Base-by-base conservation (phyloP, 2,113 vertebrate genomes). In the Myodes glareolus region DNA sequence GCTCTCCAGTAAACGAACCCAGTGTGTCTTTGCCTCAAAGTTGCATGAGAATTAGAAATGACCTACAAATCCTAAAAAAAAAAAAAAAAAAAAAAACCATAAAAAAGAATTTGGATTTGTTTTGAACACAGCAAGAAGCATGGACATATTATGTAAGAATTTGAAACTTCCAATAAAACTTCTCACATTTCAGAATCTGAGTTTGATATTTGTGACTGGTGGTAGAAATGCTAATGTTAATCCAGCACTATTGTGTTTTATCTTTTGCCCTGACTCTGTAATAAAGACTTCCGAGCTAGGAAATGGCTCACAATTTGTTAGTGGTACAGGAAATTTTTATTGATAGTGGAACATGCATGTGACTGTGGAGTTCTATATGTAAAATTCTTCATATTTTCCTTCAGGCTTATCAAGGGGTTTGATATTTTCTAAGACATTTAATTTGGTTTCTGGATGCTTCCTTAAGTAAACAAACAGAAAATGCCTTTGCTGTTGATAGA, bases 331-430 rank as follows among this genome's bases (percentile, higher is more conserved):
- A 67, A 61, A 85, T 85, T 9, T 78, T 94, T 87, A 76, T 39
- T 55, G 36, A 85, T 90, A 25, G 25, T 70, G 80, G 45, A 91
- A 91, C 67, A 75, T 58, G 58, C 17, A 68, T 78, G 90, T 65
- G 47, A 89, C 50, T 72, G 23, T 61, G 55, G 80, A 91, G 0
- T 86, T 92, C 31, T 81, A 45, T 58, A 87, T 65, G 10, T 61
- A 45, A 36, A 85, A 94, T 91, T 92, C 11, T 89, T 90, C 55
- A 5, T 52, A 14, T 47, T 93, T 97, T 88, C 17, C 91, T 97
- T 84, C 14, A 94, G 25, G 12, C 93, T 96, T 85, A 72, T 23
- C 39, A n/a, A 95, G 27, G 88, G 50, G 52, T 13, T 90, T 90
- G 52, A 27, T 58, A 47, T 87, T 96, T 95, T 94, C 72, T 7